phyloP scores from a whole-genome alignment of 2,113 vertebrate species.

The Myiagra hebetior region DNA sequence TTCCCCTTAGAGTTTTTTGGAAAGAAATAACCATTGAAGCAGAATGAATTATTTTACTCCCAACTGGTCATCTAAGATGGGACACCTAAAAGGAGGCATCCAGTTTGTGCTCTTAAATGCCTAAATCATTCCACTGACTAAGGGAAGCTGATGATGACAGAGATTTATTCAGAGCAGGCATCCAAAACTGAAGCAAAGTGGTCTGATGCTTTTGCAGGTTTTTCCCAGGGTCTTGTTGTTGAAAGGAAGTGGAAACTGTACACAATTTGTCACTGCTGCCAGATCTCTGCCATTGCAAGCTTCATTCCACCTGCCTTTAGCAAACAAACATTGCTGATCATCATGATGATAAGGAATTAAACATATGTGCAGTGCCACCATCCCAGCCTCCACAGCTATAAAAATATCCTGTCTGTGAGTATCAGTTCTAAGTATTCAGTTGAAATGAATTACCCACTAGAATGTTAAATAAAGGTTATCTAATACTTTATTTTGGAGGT shows the following conservation, averaged over 20 bases:
- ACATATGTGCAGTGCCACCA: not conserved
- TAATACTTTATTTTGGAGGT: not conserved
- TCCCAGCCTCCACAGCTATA: not conserved
- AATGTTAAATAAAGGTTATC: slow-evolving; percentile 24
- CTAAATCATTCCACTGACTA: not conserved
- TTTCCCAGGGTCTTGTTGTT: not conserved
- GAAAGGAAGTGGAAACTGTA: not conserved
- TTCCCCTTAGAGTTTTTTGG: not conserved
- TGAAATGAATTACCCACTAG: not conserved
- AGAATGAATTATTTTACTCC: not conserved
- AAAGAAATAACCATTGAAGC: not conserved
- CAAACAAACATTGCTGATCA: not conserved
- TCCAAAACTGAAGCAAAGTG: not conserved
- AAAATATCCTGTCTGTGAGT: not conserved
- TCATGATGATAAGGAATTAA: not conserved
- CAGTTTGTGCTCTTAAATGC: not conserved
- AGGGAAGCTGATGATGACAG: not conserved
- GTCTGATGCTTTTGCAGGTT: not conserved
- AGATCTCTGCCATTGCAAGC: not conserved
- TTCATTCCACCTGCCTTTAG: not conserved
- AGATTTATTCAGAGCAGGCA: not conserved
- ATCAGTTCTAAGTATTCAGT: not conserved
- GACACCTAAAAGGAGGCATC: not conserved
- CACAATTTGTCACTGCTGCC: not conserved
- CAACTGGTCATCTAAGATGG: not conserved